A percentile compares a stretch with the other conserved stretches of the same genome.
phyloP scores from a whole-genome alignment of 2,113 vertebrate genomes.

The Stigmatopora argus region DNA sequence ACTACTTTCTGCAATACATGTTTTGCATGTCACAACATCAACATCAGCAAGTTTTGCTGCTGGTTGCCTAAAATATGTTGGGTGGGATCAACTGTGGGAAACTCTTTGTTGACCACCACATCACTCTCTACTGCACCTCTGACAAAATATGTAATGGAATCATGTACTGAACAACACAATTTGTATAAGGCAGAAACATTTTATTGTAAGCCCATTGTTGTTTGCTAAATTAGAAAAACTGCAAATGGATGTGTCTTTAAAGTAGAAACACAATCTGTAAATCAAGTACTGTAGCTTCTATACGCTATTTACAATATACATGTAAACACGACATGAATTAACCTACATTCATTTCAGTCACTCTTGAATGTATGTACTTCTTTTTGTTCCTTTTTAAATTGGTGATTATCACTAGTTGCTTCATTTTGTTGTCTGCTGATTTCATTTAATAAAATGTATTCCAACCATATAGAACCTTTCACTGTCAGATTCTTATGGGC shows the following conservation, averaged over 20 bases:
- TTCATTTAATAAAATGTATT: conserved; percentile 52
- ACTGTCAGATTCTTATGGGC: conserved; percentile 55
- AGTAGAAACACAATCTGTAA: conserved; percentile 29
- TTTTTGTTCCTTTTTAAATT: not conserved
- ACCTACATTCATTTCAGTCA: conserved; percentile 35
- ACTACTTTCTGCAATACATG: conserved; percentile 46
- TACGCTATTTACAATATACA: conserved; percentile 22
- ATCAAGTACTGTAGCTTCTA: conserved; percentile 20
- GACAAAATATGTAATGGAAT: not conserved
- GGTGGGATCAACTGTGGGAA: not conserved
- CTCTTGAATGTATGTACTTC: conserved; percentile 12
- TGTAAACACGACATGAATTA: conserved; percentile 21
- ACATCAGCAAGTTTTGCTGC: not conserved
- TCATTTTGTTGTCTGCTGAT: conserved; percentile 40
- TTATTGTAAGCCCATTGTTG: not conserved
- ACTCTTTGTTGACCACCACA: not conserved
- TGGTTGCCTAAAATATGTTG: not conserved
- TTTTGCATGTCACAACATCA: conserved; percentile 49
- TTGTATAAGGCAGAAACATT: not conserved
- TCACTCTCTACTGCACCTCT: not conserved
- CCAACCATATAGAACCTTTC: conserved; percentile 55
- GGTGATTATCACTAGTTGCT: conserved; percentile 14
- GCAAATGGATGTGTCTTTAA: conserved; percentile 3
- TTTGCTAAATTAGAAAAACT: not conserved
- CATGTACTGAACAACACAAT: not conserved